Percentiles rank a stretch among this genome's conserved stretches.
Evolutionary conservation across 64 coral and sea anemone species (phyloP).

Genomic region (Pachyseris speciosa): DNA sequence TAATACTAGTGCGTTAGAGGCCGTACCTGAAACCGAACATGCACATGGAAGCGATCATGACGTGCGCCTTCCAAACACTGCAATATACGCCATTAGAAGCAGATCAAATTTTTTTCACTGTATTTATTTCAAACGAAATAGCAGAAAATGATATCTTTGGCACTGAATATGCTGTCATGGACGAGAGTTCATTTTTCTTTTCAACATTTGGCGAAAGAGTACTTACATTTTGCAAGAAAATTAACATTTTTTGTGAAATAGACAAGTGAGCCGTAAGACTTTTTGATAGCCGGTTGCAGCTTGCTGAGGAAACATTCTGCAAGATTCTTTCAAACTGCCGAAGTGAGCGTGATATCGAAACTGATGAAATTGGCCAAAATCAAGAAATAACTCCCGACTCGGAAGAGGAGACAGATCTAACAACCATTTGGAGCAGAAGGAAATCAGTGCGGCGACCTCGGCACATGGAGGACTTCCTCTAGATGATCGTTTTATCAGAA

Average conservation of each 20-base stretch:
- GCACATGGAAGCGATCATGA: constrained; percentile 29
- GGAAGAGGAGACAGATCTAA: no score
- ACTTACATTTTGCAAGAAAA: not conserved
- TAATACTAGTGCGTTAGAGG: constrained; percentile 15
- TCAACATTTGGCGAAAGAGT: constrained; percentile 23
- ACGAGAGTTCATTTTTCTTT: constrained; percentile 55
- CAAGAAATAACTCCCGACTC: not conserved
- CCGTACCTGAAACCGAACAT: not conserved
- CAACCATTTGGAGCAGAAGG: no score
- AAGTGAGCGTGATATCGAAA: constrained; percentile 21
- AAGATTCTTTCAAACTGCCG: no score
- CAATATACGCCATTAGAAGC: constrained; percentile 54
- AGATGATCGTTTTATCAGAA: no score
- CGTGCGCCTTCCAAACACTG: constrained; percentile 26
- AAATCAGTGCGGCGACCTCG: no score
- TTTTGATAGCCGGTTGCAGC: constrained; percentile 15
- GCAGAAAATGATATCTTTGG: constrained; percentile 19
- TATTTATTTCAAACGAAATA: constrained; percentile 40
- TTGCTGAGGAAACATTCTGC: no score
- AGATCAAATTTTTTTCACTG: constrained; percentile 27
- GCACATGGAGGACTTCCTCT: no score
- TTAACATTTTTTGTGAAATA: constrained; percentile 51
- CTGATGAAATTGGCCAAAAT: constrained; percentile 43
- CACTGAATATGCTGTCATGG: constrained; percentile 10
- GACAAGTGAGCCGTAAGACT: not conserved